Percentiles rank a stretch among this genome's conserved stretches.
phyloP scores from a whole-genome alignment of 1,140 invertebrate species.

The Drosophila pruinosa region DNA sequence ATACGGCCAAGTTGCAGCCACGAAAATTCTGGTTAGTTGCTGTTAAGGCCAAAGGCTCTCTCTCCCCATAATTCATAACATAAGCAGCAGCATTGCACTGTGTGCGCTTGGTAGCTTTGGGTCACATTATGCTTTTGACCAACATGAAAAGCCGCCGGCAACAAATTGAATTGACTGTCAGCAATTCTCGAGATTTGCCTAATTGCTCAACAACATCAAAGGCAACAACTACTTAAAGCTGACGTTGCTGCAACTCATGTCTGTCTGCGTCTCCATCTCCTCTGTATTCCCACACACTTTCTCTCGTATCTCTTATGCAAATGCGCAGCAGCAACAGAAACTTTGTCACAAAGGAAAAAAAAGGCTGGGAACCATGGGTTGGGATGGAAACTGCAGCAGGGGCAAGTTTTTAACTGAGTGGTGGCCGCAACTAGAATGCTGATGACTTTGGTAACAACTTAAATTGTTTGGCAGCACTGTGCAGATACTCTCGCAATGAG shows the following conservation, averaged over 20 bases:
- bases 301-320: slow-evolving; percentile 32
- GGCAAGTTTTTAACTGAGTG: slow-evolving; percentile 53
- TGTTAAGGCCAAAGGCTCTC: slow-evolving; percentile 11
- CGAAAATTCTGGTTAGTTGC: slow-evolving; percentile 10
- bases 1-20: slow-evolving; percentile 35
- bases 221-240: slow-evolving; percentile 10
- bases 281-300: background rate
- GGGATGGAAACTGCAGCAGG: slow-evolving; percentile 41
- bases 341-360: slow-evolving; percentile 29
- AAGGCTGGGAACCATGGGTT: background rate
- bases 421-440: slow-evolving; percentile 57
- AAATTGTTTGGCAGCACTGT: slow-evolving; percentile 69
- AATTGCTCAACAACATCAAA: slow-evolving; percentile 47
- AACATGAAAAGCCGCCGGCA: slow-evolving; percentile 15
- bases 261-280: background rate
- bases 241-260: background rate
- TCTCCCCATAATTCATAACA: slow-evolving; percentile 31
- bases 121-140: slow-evolving; percentile 26
- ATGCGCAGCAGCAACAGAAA: slow-evolving; percentile 34
- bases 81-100: background rate
- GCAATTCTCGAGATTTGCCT: slow-evolving; percentile 42
- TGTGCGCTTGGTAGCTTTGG: background rate
- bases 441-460: slow-evolving; percentile 79
- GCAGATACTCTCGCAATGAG: slow-evolving; percentile 24
- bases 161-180: slow-evolving; percentile 37